These are phyloP conservation scores for Ia io DNA, from an alignment of 2,113 vertebrate genomes.

Conservation along the genomic window DNA sequence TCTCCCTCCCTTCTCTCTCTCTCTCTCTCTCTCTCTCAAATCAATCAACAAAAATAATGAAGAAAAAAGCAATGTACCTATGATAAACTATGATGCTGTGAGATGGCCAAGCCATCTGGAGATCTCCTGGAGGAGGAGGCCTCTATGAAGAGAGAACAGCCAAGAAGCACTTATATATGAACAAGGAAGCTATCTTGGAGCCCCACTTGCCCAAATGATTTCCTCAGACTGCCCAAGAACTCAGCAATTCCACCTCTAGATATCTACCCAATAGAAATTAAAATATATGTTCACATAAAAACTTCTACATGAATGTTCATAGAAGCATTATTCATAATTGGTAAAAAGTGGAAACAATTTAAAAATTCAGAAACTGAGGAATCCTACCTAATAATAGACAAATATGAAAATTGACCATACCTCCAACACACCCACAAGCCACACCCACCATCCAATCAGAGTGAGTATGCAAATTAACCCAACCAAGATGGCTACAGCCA, in stretches of 20 bases:
- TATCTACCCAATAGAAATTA: not conserved
- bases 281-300: not conserved
- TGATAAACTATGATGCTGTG: not conserved
- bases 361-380: not conserved
- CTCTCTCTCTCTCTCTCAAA: too few species aligned
- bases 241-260: not conserved
- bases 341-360: not conserved
- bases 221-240: not conserved
- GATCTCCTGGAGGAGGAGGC: not conserved
- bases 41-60: not conserved
- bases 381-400: too few species aligned
- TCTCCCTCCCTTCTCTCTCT: too few species aligned
- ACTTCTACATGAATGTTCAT: not conserved
- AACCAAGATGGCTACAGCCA: too few species aligned
- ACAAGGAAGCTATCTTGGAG: not conserved
- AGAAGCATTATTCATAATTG: not conserved
- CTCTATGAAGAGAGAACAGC: not conserved
- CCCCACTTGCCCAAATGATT: not conserved
- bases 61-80: not conserved
- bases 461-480: too few species aligned
- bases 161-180: not conserved
- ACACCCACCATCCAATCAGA: too few species aligned
- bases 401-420: too few species aligned
- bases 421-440: too few species aligned
- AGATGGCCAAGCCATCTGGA: not conserved